phyloP scores from a whole-genome alignment of 2,113 vertebrate genomes.

The Rhizomys pruinosus region DNA sequence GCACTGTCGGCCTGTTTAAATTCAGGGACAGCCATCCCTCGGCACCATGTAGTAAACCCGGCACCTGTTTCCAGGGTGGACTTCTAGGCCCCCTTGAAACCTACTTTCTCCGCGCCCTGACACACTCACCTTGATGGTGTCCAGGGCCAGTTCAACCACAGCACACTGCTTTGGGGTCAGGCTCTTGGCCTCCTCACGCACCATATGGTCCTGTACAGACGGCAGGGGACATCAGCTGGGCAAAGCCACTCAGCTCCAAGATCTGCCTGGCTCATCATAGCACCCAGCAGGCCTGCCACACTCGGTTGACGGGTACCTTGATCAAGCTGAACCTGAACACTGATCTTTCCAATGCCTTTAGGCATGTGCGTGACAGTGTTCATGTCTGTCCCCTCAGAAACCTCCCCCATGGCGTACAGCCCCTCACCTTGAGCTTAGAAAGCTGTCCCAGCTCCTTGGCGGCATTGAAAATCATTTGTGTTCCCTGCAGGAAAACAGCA shows the following conservation, averaged over 20 bases:
- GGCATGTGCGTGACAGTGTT: neutral
- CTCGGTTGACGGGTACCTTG: neutral
- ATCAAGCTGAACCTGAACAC: neutral
- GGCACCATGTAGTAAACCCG: too few relatives aligned
- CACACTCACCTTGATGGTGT: constrained; percentile 96
- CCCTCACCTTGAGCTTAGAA: constrained; percentile 95
- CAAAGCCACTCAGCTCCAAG: neutral
- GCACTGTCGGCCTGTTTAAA: too few relatives aligned
- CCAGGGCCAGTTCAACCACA: constrained; percentile 96
- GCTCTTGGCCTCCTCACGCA: constrained; percentile 97
- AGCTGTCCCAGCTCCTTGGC: constrained; percentile 98
- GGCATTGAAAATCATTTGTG: constrained; percentile 98
- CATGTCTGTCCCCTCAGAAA: neutral
- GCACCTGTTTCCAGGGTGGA: neutral
- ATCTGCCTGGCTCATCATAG: too few relatives aligned
- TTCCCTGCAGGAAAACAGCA: constrained; percentile 89
- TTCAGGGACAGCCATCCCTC: too few relatives aligned
- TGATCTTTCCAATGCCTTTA: neutral
- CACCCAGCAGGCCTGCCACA: too few relatives aligned
- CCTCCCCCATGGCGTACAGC: neutral
- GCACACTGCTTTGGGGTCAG: constrained; percentile 97
- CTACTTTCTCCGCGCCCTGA: neutral
- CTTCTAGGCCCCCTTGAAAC: neutral
- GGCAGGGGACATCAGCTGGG: neutral
- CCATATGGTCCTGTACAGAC: constrained; percentile 95